Conservation (phyloP, 2,113 vertebrate genomes). For the Gopherus evgoodei region DNA sequence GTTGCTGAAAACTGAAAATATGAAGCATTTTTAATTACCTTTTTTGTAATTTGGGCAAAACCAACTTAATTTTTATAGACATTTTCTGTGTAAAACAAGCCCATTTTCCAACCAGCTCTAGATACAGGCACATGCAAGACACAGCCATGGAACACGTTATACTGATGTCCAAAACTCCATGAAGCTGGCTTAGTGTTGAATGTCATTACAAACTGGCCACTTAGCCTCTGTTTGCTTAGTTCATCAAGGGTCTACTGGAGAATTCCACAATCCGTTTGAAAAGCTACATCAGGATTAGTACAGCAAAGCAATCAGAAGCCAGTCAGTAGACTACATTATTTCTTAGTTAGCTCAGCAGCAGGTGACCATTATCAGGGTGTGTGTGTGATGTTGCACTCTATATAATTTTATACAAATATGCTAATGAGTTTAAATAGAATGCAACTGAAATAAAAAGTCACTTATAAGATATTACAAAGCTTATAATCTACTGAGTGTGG, state of each 20-base stretch:
- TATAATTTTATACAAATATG: too few species aligned
- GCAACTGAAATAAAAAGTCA: too few species aligned
- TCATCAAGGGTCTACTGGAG: accelerated
- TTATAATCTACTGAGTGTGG: too few species aligned
- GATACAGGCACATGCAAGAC: background rate
- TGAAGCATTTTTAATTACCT: background rate
- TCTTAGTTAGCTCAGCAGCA: background rate
- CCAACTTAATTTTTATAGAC: background rate
- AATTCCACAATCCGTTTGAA: background rate
- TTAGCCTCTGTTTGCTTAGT: background rate
- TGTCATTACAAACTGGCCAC: background rate
- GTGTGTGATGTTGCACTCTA: too few species aligned
- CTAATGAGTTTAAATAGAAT: too few species aligned
- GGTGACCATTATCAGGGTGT: background rate
- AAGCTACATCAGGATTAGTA: accelerated
- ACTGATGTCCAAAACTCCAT: background rate
- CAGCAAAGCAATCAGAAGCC: background rate
- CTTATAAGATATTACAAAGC: too few species aligned
- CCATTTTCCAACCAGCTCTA: background rate
- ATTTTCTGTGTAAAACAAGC: background rate
- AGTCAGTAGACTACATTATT: background rate
- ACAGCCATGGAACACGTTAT: background rate
- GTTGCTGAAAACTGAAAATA: background rate
- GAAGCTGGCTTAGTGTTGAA: background rate
- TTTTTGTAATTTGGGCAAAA: background rate